phyloP scores from a whole-genome alignment of 2,888 invertebrate genomes.

The Pyrrhosoma nymphula region DNA sequence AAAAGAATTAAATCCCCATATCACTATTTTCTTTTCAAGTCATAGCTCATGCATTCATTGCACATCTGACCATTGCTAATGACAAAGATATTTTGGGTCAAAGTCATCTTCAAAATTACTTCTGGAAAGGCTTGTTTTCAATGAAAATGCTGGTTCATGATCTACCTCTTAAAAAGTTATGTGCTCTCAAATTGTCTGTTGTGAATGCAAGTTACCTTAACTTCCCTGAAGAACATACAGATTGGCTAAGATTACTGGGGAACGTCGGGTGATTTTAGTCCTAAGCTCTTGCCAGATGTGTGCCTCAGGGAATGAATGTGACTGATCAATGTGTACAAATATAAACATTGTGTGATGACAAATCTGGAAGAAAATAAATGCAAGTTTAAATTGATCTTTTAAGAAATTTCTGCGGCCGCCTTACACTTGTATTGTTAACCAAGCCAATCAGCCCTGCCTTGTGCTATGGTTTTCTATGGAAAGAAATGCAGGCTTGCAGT shows the following conservation, averaged over 20 bases:
- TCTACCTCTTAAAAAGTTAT: slow-evolving; percentile 43
- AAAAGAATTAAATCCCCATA: not conserved
- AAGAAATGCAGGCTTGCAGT: no score
- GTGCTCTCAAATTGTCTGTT: slow-evolving; percentile 31
- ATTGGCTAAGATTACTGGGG: not conserved
- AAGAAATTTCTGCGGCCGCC: not conserved
- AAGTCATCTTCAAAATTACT: not conserved
- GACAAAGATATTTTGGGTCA: not conserved
- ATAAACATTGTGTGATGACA: slow-evolving; percentile 58
- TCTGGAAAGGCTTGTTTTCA: not conserved
- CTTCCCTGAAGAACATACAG: slow-evolving; percentile 14
- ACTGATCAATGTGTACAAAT: slow-evolving; percentile 65
- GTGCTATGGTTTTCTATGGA: no score
- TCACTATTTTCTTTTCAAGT: slow-evolving; percentile 21
- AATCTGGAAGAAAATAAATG: slow-evolving; percentile 50
- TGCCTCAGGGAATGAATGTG: slow-evolving; percentile 42
- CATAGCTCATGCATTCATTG: not conserved
- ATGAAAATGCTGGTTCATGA: not conserved
- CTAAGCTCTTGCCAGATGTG: not conserved
- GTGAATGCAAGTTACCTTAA: slow-evolving; percentile 64
- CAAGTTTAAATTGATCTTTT: slow-evolving; percentile 34
- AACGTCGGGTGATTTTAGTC: not conserved
- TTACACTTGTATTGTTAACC: not conserved
- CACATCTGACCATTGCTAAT: not conserved
- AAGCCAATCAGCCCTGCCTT: not conserved